phyloP scores from a whole-genome alignment of 2,113 vertebrate genomes.

The Megalops atlanticus region DNA sequence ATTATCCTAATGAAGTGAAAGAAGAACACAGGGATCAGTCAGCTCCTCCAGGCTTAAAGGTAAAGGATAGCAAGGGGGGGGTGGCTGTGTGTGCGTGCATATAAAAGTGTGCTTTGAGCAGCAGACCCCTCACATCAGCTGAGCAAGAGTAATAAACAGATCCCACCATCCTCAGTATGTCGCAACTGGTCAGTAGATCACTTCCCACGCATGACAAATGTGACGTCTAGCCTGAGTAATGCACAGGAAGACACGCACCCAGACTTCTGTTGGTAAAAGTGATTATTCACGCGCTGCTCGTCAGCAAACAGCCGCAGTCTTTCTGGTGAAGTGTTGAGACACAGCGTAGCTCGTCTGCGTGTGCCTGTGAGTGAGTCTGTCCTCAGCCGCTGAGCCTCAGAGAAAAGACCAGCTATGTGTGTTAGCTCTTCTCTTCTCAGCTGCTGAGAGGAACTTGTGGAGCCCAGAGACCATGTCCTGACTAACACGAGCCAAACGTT shows the following conservation, averaged over 20 bases:
- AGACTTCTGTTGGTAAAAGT: too few relatives aligned
- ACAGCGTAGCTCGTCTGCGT: background rate
- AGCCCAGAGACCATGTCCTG: background rate
- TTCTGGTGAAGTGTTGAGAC: background rate
- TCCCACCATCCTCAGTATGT: background rate
- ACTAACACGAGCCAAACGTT: background rate
- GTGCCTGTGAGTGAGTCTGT: background rate
- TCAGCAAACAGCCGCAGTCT: background rate
- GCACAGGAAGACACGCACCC: background rate
- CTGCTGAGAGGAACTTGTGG: too few relatives aligned
- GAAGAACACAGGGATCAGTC: background rate
- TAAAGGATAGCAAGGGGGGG: background rate
- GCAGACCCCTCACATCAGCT: background rate
- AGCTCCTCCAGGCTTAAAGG: background rate
- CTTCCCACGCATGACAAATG: background rate
- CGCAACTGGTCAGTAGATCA: background rate
- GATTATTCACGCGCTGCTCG: background rate
- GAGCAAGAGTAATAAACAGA: background rate
- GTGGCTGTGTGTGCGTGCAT: too few relatives aligned
- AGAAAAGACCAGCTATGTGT: background rate
- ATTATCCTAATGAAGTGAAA: background rate
- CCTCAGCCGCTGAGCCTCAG: background rate
- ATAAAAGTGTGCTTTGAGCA: background rate
- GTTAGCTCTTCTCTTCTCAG: background rate
- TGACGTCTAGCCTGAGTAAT: background rate